These are phyloP conservation scores for Diarsia dahlii DNA, from an alignment of 2,888 invertebrate species.

Conservation along the genomic window DNA sequence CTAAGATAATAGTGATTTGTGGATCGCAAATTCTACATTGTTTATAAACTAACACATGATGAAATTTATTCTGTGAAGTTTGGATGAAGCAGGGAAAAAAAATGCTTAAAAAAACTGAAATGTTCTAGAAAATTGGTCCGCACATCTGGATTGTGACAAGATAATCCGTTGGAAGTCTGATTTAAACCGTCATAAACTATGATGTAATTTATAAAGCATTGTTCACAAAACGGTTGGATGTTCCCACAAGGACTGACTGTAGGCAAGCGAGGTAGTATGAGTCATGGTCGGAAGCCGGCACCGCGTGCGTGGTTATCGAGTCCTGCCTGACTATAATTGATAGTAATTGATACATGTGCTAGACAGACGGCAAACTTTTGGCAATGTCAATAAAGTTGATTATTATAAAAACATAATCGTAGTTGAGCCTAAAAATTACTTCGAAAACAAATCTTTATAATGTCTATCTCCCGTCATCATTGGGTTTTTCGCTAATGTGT, in stretches of 20 bases:
- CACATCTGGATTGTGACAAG: conserved; percentile 31
- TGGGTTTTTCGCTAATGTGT: conserved; percentile 8
- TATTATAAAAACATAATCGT: conserved; percentile 9
- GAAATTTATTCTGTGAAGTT: neutral
- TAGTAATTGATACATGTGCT: conserved; percentile 55
- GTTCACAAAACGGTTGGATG: conserved; percentile 52
- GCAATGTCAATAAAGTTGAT: conserved; percentile 40
- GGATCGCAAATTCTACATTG: neutral
- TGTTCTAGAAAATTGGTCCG: neutral
- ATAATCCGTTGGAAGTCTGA: conserved; percentile 33
- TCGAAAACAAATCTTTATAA: conserved; percentile 5
- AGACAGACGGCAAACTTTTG: conserved; percentile 34
- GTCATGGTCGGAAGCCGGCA: conserved; percentile 65
- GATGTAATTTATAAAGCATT: conserved; percentile 54
- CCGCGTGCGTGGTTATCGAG: conserved; percentile 51
- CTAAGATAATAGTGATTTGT: neutral
- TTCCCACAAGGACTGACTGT: conserved; percentile 62
- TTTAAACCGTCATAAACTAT: conserved; percentile 47
- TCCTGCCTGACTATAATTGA: no score
- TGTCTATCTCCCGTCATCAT: conserved; percentile 8
- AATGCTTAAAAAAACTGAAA: neutral
- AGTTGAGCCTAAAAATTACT: neutral
- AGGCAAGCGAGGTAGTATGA: conserved; percentile 49
- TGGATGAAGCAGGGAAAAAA: neutral
- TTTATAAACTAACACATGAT: conserved; percentile 5